Evolutionary conservation across 2,888 invertebrate species (phyloP).

Genomic region (Cryptosula pallasiana): DNA sequence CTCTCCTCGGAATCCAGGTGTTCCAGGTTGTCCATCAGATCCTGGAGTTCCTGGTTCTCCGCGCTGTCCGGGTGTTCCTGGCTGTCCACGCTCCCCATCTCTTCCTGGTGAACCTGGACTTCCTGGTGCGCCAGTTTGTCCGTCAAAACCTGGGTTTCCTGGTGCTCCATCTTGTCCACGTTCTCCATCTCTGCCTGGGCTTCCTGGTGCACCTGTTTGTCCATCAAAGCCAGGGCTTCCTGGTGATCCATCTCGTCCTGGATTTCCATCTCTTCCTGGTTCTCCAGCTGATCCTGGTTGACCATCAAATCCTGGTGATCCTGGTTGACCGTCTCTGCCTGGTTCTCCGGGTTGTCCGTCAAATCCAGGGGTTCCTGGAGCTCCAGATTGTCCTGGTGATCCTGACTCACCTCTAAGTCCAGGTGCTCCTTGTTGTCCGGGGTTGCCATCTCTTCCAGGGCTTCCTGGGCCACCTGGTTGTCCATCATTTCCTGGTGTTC

Average conservation of each 20-base stretch:
- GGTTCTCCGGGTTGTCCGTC: background rate
- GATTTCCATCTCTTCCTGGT: conserved; percentile 23
- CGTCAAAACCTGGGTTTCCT: background rate
- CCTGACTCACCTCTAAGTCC: background rate
- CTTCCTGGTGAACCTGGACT: background rate
- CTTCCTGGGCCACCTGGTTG: conserved; percentile 17
- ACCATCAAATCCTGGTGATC: background rate
- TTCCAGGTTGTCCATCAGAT: background rate
- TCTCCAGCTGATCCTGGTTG: background rate
- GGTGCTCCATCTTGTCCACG: background rate
- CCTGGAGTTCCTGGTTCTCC: conserved; percentile 14
- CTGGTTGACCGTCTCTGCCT: conserved; percentile 25
- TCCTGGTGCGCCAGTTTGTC: background rate
- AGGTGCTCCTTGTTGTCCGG: conserved; percentile 8
- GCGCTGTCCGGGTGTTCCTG: background rate
- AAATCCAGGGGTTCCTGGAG: background rate
- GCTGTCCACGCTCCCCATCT: background rate
- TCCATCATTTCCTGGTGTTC: background rate
- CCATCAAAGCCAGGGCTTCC: background rate
- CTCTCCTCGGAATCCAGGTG: background rate
- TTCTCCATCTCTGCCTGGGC: background rate
- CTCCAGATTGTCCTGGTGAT: background rate
- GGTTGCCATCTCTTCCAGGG: background rate
- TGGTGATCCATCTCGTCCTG: conserved; percentile 8
- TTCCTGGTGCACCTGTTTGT: background rate